These are phyloP conservation scores for Drosophila incognita DNA, from an alignment of 2,888 invertebrate species.

Conservation along the genomic window DNA sequence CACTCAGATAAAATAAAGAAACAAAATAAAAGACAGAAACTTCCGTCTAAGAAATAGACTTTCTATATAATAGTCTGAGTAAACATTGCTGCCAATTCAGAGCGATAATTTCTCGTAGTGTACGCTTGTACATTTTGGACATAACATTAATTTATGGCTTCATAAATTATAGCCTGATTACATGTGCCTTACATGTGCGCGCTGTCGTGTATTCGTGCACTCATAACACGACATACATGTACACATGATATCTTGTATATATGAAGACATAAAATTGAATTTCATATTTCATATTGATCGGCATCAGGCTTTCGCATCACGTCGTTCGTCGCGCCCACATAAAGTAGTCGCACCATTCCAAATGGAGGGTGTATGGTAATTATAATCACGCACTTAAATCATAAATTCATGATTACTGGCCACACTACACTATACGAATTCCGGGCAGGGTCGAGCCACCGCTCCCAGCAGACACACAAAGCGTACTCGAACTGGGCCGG, in stretches of 20 bases:
- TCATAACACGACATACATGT: slow-evolving; percentile 63
- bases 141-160: slow-evolving; percentile 48
- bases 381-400: slow-evolving; percentile 78
- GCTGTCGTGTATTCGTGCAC: slow-evolving; percentile 67
- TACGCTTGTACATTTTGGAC: not conserved
- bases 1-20: not conserved
- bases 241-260: not conserved
- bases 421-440: slow-evolving; percentile 62
- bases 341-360: slow-evolving; percentile 11
- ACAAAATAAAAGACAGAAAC: not conserved
- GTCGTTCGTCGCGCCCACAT: slow-evolving; percentile 51
- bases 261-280: slow-evolving; percentile 68
- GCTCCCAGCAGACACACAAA: slow-evolving; percentile 55
- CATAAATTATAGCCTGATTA: slow-evolving; percentile 67
- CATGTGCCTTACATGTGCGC: slow-evolving; percentile 58
- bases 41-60: not conserved
- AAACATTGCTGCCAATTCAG: not conserved
- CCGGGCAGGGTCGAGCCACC: slow-evolving; percentile 62
- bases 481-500: slow-evolving; percentile 34
- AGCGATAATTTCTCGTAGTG: not conserved
- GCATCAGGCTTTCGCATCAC: slow-evolving; percentile 59
- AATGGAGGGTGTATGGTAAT: slow-evolving; percentile 17
- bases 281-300: slow-evolving; percentile 74
- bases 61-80: not conserved
- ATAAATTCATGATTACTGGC: slow-evolving; percentile 76